Conservation (phyloP, 1,140 invertebrate species). For the Caenorhabditis tropicalis region DNA sequence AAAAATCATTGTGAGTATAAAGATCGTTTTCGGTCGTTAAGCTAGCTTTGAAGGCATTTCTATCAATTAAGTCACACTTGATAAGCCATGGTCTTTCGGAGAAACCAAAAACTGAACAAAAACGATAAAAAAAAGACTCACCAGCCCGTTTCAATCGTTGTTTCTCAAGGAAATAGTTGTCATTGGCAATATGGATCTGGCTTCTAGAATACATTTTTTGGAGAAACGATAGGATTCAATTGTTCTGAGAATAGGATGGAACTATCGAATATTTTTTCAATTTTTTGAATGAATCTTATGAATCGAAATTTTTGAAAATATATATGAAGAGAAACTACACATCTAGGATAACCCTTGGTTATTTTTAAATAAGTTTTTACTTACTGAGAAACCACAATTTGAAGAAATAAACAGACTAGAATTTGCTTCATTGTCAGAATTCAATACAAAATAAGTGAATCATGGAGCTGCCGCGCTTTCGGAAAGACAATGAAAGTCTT, state of each 20-base stretch:
- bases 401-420: not conserved
- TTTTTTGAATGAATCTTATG: no score
- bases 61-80: not conserved
- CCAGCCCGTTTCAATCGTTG: conserved; percentile 4
- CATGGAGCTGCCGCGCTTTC: not conserved
- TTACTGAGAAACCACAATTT: not conserved
- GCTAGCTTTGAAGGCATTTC: not conserved
- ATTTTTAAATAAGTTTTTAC: not conserved
- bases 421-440: not conserved
- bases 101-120: not conserved
- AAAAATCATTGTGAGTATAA: not conserved
- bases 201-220: not conserved
- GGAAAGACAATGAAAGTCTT: not conserved
- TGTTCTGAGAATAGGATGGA: no score
- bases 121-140: not conserved
- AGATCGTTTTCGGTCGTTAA: not conserved
- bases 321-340: no score
- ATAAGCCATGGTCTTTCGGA: not conserved
- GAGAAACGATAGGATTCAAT: no score
- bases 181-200: conserved; percentile 3
- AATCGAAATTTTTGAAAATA: no score
- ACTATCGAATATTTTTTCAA: no score
- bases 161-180: conserved; percentile 13
- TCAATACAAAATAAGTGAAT: conserved; percentile 1
- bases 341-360: not conserved